Base-by-base conservation (phyloP, 1,140 invertebrate species). In the Elymnias hypermnestra region DNA sequence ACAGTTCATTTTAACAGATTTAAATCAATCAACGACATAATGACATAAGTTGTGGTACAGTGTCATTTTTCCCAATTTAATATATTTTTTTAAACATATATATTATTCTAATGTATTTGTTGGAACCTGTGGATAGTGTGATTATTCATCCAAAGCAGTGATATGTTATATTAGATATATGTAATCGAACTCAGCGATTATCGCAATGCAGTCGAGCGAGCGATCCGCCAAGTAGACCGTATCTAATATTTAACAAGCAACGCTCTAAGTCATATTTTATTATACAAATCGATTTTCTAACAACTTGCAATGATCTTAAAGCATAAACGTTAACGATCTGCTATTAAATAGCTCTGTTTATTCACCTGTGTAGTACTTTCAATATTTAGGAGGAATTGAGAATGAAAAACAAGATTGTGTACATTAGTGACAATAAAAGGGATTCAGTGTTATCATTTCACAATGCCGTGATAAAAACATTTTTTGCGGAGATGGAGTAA, bases 161-260 rank as follows among this genome's bases (percentile, higher is more conserved):
- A n/a, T n/a, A n/a, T 31, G 28, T 12, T n/a, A 29, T 8, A 15
- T 41, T 21, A 2, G 5, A 29, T 3, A 12, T 13, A 29, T 4
- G 26, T 39, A 21, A 39, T 17, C 12, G 37, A 39, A 22, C 15
- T 44, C 37, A 49, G 52, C 26, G 38, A 31, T 53, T 66, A 63
- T 42, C 55, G 64, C 61, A 65, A 58, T 69, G 65, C 60, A 66
- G 58, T 64, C 43, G 43, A 54, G 36, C 53, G 39, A 61, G 40
- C 45, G 42, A 46, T 47, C 44, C 26, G 45, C 47, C 29, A 64
- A 61, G 17, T 61, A 64, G 59, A 60, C 51, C 57, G 55, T 49
- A 48, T 56, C 57, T 60, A 49, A 33, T 47, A 47, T 46, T 33
- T 47, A 33, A 41, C 47, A 31, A 49, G 25, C 26, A 45, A 3